Evolutionary conservation across 1,140 invertebrate genomes (phyloP).

Genomic region (Leptestheria dahalacensis): DNA sequence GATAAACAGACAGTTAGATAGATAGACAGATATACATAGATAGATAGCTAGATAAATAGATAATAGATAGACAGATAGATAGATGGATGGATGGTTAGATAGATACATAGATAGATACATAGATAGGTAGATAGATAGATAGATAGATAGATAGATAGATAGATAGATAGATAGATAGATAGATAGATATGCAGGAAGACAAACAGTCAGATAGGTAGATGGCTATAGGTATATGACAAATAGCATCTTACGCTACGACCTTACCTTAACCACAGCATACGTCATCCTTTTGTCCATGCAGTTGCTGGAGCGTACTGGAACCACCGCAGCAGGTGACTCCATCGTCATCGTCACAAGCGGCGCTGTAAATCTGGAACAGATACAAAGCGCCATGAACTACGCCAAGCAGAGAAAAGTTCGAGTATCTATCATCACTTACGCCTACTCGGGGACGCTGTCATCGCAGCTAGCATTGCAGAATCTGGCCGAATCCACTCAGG

Average conservation of each 20-base stretch:
- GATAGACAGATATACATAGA: too few relatives aligned
- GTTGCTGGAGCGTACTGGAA: conserved; percentile 32
- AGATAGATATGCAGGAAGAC: too few relatives aligned
- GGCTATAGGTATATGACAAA: too few relatives aligned
- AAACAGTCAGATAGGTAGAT: too few relatives aligned
- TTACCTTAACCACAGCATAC: too few relatives aligned
- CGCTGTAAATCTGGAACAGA: conserved; percentile 8
- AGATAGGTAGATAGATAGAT: too few relatives aligned
- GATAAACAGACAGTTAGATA: too few relatives aligned
- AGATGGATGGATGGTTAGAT: too few relatives aligned
- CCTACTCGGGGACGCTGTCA: neutral
- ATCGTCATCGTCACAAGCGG: conserved; percentile 34
- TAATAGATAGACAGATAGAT: too few relatives aligned
- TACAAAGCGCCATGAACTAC: conserved; percentile 10
- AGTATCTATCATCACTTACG: conserved; percentile 14
- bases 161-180: neutral
- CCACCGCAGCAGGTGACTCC: conserved; percentile 32
- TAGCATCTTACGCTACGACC: too few relatives aligned
- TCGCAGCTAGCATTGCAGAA: neutral
- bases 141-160: too few relatives aligned
- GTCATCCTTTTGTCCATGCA: conserved; percentile 20
- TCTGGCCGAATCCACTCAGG: conserved; percentile 21
- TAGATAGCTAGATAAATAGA: neutral
- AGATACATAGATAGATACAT: too few relatives aligned
- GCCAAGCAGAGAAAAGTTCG: conserved; percentile 13